Evolutionary conservation across 2,888 invertebrate genomes (phyloP).

Genomic region (Leucoptera coffeella): DNA sequence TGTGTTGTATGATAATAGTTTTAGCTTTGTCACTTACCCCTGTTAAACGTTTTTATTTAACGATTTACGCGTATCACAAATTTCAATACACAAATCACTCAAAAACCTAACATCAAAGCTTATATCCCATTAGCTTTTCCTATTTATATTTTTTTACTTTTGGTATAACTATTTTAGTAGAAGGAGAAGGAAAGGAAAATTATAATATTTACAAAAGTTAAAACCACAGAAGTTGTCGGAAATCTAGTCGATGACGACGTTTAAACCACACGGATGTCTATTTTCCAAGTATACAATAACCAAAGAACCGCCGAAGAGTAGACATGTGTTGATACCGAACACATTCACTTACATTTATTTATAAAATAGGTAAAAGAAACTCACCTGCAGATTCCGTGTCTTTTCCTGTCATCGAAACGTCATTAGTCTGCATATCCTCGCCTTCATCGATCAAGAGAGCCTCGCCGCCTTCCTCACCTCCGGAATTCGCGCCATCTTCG

Average conservation of each 20-base stretch:
- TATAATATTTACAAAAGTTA: constrained; percentile 50
- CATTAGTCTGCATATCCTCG: constrained; percentile 45
- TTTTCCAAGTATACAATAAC: no score
- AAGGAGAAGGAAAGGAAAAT: constrained; percentile 48
- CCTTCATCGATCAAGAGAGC: constrained; percentile 49
- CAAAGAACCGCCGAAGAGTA: no score
- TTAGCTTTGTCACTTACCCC: constrained; percentile 51
- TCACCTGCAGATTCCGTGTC: constrained; percentile 52
- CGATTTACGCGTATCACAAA: constrained; percentile 28
- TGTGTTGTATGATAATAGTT: constrained; percentile 38
- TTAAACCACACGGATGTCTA: no score
- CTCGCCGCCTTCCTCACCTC: constrained; percentile 62
- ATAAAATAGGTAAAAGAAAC: no score
- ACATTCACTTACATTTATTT: no score
- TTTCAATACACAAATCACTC: constrained; percentile 37
- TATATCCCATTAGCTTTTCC: constrained; percentile 83
- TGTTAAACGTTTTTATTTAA: constrained; percentile 44
- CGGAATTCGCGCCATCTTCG: constrained; percentile 58
- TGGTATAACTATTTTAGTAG: constrained; percentile 45
- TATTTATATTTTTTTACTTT: no score
- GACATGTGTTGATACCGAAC: no score
- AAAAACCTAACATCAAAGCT: constrained; percentile 49
- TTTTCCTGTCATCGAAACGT: constrained; percentile 33
- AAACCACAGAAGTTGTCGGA: no score
- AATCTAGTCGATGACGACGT: no score